A percentile compares a stretch with the other conserved stretches of the same genome.
Evolutionary conservation across 2,797 vertebrate species (phyloP).

Genomic region (Tachyglossus aculeatus): DNA sequence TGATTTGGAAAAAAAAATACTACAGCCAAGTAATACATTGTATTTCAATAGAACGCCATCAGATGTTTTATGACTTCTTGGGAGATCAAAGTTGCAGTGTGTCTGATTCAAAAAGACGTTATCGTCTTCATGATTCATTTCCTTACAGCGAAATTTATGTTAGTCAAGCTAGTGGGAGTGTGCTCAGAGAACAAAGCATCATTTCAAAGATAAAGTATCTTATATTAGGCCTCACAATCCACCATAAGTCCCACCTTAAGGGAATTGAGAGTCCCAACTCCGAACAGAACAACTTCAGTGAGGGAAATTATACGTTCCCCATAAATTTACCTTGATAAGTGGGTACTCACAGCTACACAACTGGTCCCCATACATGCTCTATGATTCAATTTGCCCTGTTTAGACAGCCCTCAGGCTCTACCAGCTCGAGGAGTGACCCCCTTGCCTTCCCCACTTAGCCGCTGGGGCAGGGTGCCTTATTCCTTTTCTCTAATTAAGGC

Average conservation of each 20-base stretch:
- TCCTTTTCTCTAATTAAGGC: too few relatives aligned
- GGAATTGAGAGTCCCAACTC: background rate
- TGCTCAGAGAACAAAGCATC: background rate
- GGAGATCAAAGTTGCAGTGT: background rate
- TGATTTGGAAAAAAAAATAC: background rate
- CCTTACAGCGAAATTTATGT: background rate
- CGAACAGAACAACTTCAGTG: background rate
- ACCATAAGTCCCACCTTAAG: background rate
- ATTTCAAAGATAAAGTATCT: background rate
- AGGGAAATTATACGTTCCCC: too few relatives aligned
- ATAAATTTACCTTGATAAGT: too few relatives aligned
- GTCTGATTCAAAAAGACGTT: background rate
- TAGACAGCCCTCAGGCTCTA: too few relatives aligned
- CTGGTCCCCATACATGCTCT: too few relatives aligned
- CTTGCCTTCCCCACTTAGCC: too few relatives aligned
- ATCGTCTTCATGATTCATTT: background rate
- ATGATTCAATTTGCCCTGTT: too few relatives aligned
- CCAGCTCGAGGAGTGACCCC: too few relatives aligned
- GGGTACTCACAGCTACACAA: too few relatives aligned
- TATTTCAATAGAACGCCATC: background rate
- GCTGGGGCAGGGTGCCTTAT: too few relatives aligned
- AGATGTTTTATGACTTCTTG: background rate
- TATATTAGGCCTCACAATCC: background rate
- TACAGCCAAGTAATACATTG: background rate
- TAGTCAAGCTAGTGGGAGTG: background rate